Base-by-base conservation (phyloP, 2,888 invertebrate species). In the Luperina nickerlii region DNA sequence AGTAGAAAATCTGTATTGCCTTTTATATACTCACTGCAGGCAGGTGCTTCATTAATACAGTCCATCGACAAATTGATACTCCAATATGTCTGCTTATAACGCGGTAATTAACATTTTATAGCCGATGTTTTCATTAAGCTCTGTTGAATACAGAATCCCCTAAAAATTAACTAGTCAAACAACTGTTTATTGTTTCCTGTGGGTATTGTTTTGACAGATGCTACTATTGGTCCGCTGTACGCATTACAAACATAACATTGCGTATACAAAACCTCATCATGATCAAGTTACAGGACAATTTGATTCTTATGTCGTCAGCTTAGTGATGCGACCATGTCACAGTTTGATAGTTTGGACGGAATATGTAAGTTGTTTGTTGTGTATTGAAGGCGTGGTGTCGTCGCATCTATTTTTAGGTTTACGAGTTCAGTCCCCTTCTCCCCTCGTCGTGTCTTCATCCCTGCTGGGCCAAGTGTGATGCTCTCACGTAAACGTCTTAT, bases 381-480 rank as follows among this genome's bases (percentile, higher is more conserved):
- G 87, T 90, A 88, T 88, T 81, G 90, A 90, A 91, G 91, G 91
- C 94, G 93, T 91, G 91, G 92, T 94, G 94, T 94, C 91, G 93
- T 91, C 91, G 92, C 90, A 90, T 94, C 94, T 96, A 96, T 96
- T 96, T 96, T 95, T 95, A 95, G 94, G 94, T 96, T 96, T 96
- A 96, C 94, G 95, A 92, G 96, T 94, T 95, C 94, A 94, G 92
- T 95, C 93, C 95, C 94, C 95, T 92, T 89, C 85, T 88, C 91
- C 92, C 90, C 88, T 88, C 82, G 85, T 81, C 70, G 69, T 76
- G 79, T 80, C 85, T 90, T 91, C 90, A 92, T 91, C 92, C 90
- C 90, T 87, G 86, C 87, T 87, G 82, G 80, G 81, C 86, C 81
- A 83, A 89, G 86, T 90, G 88, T 87, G 88, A 90, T 88, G 80